These are phyloP conservation scores for Doris montereyensis DNA, from an alignment of 2,888 invertebrate genomes.

Conservation along the genomic window DNA sequence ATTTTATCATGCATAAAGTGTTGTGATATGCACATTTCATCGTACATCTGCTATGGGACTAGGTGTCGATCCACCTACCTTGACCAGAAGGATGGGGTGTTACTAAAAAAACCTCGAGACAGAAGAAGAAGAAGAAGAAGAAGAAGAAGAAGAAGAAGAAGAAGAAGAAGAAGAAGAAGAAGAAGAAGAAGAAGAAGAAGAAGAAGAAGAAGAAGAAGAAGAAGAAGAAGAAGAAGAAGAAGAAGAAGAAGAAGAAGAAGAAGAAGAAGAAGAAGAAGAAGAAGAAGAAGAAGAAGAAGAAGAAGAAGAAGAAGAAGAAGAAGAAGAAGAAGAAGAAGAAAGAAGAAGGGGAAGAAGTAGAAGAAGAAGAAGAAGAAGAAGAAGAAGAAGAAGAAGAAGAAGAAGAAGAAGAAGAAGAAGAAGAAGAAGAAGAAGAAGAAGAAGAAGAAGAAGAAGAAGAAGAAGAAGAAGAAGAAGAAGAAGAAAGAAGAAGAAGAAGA, in stretches of 20 bases:
- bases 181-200: slow-evolving; percentile 12
- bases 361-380: not conserved
- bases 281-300: not conserved
- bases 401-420: not conserved
- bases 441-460: not conserved
- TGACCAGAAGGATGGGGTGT: too few relatives aligned
- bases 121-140: not conserved
- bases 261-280: slow-evolving; percentile 4
- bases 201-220: slow-evolving; percentile 10
- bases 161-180: not conserved
- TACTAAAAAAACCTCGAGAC: not conserved
- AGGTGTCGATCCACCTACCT: too few relatives aligned
- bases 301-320: not conserved
- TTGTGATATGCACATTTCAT: too few relatives aligned
- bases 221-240: slow-evolving; percentile 2
- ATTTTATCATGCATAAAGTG: too few relatives aligned
- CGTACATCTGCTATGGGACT: too few relatives aligned
- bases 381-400: not conserved
- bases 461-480: not conserved
- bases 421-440: not conserved
- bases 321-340: not conserved
- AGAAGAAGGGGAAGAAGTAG: not conserved
- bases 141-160: not conserved
- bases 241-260: slow-evolving; percentile 5
- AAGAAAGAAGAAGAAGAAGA: not conserved